Base-by-base conservation (phyloP, 1,140 invertebrate species). In the Drosophila pallidifrons region DNA sequence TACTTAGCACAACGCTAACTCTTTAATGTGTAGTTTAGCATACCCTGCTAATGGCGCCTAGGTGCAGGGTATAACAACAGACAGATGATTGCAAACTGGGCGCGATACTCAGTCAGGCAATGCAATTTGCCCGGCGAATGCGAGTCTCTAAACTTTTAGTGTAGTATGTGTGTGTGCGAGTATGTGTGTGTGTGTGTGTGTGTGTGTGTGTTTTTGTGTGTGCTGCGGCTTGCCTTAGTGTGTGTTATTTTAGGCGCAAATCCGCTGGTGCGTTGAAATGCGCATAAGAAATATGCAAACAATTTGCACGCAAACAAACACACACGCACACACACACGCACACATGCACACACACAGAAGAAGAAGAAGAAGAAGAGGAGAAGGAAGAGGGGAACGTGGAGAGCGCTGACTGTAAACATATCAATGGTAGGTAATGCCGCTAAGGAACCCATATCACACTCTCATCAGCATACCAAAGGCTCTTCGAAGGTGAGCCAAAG, bases 261-360 rank as follows among this genome's bases (percentile, higher is more conserved):
- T 69, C 65, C 58, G 55, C 16, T 74, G 57, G 49, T 41, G 77
- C 65, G 55, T 76, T 61, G 63, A 81, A 79, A 79, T 72, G 68
- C 73, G 79, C 73, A 79, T 77, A 77, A 74, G 58, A 72, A 85
- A 80, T 80, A 81, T 77, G 77, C 77, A 81, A 85, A 85, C 77
- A 80, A 70, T 68, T 67, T 61, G 55, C 66, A 46, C 47, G 59
- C 52, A 54, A 16, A 65, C 25, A 45, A 10, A 65, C 20, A 55
- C 32, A 45, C 38, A 43, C 57, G 45, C 11, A 43, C 16, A 46
- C 38, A 10, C 28, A 11, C 32, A 63, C 16, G 35, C 38, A 28
- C 20, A 57, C 16, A 32, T 0, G 11, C 41, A 25, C n/a, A 51
- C 59, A 51, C n/a, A 32, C 10, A 63, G 20, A 16, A 13, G 20